Evolutionary conservation across 2,888 invertebrate species (phyloP).

Genomic region (Heteromurus nitidus): DNA sequence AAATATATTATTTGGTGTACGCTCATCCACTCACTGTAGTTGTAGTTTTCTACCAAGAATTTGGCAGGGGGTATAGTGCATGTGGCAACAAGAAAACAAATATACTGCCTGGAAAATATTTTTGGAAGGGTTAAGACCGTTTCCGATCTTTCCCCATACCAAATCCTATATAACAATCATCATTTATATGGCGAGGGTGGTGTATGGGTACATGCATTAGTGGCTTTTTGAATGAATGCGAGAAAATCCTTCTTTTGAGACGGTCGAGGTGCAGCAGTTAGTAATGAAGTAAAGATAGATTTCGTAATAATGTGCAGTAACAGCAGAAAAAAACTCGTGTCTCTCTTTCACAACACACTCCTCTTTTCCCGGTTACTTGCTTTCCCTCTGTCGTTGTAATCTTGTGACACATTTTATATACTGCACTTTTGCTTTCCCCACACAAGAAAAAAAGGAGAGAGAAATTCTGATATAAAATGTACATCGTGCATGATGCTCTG

Average conservation of each 20-base stretch:
- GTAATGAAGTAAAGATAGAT: constrained; percentile 17
- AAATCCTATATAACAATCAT: constrained; percentile 17
- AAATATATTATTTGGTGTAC: constrained; percentile 9
- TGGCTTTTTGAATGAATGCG: constrained; percentile 32
- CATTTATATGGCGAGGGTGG: too few relatives aligned
- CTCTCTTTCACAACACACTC: constrained; percentile 11
- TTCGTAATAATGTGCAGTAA: not conserved
- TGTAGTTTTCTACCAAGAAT: not conserved
- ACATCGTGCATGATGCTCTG: not conserved
- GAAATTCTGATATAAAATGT: too few relatives aligned
- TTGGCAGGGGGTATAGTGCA: constrained; percentile 20
- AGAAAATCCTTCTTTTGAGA: not conserved
- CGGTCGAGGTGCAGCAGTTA: constrained; percentile 18
- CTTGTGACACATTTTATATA: constrained; percentile 61
- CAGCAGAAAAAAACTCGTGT: constrained; percentile 3
- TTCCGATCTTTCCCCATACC: constrained; percentile 54
- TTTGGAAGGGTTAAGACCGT: constrained; percentile 64
- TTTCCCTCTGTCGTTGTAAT: constrained; percentile 36
- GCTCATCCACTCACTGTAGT: not conserved
- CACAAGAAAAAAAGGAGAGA: not conserved
- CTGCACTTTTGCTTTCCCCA: constrained; percentile 35
- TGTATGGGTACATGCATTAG: constrained; percentile 8
- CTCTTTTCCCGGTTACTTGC: constrained; percentile 30
- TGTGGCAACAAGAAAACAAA: constrained; percentile 24
- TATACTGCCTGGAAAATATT: constrained; percentile 31